Percentiles rank a stretch among this genome's conserved stretches.
Conservation (phyloP, 2,888 invertebrate species). For the Zele albiditarsus region DNA sequence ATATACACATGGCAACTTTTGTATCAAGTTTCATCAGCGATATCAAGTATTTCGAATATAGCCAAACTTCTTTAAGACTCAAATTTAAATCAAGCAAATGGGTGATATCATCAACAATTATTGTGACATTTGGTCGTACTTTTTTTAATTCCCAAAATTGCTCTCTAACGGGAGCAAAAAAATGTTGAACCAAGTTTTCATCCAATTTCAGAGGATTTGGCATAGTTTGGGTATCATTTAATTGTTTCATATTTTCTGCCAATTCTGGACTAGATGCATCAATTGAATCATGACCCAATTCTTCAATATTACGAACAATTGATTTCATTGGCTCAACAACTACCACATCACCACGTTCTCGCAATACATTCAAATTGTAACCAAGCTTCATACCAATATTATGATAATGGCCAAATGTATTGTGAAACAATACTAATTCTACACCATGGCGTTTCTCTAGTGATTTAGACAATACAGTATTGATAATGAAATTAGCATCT, state of each 20-base stretch:
- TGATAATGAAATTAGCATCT: conserved; percentile 83
- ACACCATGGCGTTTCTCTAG: conserved; percentile 77
- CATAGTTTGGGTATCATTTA: conserved; percentile 44
- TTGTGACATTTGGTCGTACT: conserved; percentile 72
- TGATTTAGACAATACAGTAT: conserved; percentile 79
- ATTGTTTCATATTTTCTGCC: conserved; percentile 47
- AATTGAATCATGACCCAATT: conserved; percentile 71
- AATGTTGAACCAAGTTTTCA: conserved; percentile 69
- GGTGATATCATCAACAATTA: conserved; percentile 83
- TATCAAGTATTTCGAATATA: conserved; percentile 60
- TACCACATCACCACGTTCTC: conserved; percentile 73
- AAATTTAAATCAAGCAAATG: conserved; percentile 81
- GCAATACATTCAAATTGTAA: conserved; percentile 78
- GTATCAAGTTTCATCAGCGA: conserved; percentile 59
- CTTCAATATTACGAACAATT: conserved; percentile 61
- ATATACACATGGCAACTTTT: conserved; percentile 60
- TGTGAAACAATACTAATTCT: conserved; percentile 81
- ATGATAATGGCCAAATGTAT: conserved; percentile 82
- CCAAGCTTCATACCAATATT: conserved; percentile 84
- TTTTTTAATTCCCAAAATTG: conserved; percentile 69
- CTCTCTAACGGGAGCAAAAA: conserved; percentile 72
- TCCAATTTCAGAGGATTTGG: conserved; percentile 61
- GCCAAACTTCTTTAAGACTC: conserved; percentile 74
- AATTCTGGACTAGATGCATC: conserved; percentile 71
- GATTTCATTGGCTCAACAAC: conserved; percentile 75